These are phyloP conservation scores for Achatina immaculata DNA, from an alignment of 1,140 invertebrate species.

Conservation along the genomic window DNA sequence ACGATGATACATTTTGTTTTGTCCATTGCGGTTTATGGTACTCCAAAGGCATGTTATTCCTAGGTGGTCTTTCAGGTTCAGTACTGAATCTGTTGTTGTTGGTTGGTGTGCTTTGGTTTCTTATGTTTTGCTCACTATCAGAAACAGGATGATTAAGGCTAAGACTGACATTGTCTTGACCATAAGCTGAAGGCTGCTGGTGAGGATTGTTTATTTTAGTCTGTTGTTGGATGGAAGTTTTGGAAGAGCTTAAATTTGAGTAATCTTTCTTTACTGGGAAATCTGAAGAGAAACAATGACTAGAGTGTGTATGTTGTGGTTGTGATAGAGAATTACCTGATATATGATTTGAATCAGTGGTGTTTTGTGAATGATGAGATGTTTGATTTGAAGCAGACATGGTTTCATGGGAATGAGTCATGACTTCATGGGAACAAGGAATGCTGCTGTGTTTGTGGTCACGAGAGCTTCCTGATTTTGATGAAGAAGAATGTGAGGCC, in stretches of 20 bases:
- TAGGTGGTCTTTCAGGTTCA: neutral
- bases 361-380: neutral
- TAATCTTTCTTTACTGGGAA: neutral
- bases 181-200: neutral
- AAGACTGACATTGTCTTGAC: neutral
- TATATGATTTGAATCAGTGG: neutral
- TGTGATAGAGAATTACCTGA: neutral
- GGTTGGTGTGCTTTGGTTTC: neutral
- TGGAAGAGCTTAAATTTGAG: neutral
- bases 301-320: neutral
- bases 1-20: neutral
- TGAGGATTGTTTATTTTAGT: neutral
- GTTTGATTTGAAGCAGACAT: neutral
- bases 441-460: neutral
- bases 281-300: neutral
- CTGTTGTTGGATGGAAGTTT: neutral
- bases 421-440: neutral
- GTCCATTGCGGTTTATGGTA: neutral
- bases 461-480: neutral
- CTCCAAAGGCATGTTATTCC: neutral
- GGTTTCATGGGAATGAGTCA: too few relatives aligned
- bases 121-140: neutral
- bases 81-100: neutral
- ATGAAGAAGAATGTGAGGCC: neutral
- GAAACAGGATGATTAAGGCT: neutral